These are phyloP conservation scores for Eupithecia centaureata DNA, from an alignment of 2,888 invertebrate genomes.

Conservation along the genomic window DNA sequence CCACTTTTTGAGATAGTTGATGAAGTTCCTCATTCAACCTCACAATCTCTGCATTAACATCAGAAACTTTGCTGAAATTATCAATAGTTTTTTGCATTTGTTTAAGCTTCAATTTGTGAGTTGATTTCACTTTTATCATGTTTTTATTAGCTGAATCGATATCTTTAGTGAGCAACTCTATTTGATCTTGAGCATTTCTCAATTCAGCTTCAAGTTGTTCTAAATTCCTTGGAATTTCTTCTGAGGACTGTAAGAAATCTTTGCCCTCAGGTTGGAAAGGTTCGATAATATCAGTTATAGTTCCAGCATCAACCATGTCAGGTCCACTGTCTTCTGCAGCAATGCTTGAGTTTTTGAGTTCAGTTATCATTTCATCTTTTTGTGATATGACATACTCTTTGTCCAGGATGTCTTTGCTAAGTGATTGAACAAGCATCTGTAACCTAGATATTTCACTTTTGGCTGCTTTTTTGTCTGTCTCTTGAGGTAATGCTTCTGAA, in stretches of 20 bases:
- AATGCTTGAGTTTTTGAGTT: constrained; percentile 55
- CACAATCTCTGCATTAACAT: constrained; percentile 87
- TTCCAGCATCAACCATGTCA: constrained; percentile 58
- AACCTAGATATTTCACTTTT: constrained; percentile 68
- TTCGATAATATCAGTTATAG: constrained; percentile 53
- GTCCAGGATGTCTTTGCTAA: constrained; percentile 78
- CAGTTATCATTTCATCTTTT: constrained; percentile 74
- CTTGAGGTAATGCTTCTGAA: constrained; percentile 67
- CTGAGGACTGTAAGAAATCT: constrained; percentile 36
- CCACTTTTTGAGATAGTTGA: constrained; percentile 88
- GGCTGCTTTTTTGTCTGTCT: constrained; percentile 68
- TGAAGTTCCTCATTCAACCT: constrained; percentile 86
- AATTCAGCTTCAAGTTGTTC: constrained; percentile 73
- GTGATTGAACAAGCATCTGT: constrained; percentile 72
- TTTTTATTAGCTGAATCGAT: constrained; percentile 90
- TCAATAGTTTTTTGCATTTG: constrained; percentile 90
- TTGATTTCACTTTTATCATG: constrained; percentile 90
- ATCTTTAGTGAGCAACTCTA: constrained; percentile 86
- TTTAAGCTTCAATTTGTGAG: constrained; percentile 88
- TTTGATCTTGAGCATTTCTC: constrained; percentile 71
- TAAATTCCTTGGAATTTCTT: constrained; percentile 44
- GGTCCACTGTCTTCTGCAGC: constrained; percentile 47
- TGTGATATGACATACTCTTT: constrained; percentile 74
- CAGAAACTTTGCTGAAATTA: constrained; percentile 86
- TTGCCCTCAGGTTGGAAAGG: constrained; percentile 28